Percentiles rank a stretch among this genome's conserved stretches.
Conservation (phyloP, 2,888 invertebrate genomes). For the Acanthosepion lycidas region DNA sequence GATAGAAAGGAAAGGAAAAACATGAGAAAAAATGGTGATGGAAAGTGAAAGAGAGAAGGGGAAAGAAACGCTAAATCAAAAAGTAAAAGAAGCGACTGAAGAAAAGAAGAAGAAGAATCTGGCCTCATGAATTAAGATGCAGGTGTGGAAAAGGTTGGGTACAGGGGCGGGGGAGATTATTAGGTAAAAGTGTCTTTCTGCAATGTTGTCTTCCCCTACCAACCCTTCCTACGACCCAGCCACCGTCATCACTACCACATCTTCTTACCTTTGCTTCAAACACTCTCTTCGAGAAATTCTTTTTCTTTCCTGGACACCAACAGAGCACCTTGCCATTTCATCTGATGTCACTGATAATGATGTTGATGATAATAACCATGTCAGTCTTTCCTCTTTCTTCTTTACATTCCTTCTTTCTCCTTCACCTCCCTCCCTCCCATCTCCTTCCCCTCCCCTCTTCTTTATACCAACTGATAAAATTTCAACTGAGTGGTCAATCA, state of each 20-base stretch:
- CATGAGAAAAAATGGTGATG: neutral
- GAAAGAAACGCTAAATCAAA: neutral
- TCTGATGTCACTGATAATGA: slow-evolving; percentile 17
- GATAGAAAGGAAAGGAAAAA: neutral
- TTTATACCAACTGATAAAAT: slow-evolving; percentile 46
- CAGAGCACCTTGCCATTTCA: slow-evolving; percentile 33
- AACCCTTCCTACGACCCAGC: neutral
- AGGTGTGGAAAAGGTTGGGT: neutral
- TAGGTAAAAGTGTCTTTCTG: slow-evolving; percentile 20
- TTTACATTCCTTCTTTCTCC: neutral
- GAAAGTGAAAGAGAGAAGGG: neutral
- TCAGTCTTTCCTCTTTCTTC: neutral
- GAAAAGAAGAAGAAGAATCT: neutral
- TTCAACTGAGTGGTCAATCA: slow-evolving; percentile 44
- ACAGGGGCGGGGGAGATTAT: neutral
- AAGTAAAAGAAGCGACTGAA: neutral
- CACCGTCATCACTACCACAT: neutral
- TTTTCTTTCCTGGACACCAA: neutral
- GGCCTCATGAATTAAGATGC: slow-evolving; percentile 7
- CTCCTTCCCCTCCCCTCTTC: neutral
- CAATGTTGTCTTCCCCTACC: neutral
- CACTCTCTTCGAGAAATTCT: neutral
- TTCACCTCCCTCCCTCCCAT: neutral
- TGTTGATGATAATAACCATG: neutral
- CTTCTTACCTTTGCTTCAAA: neutral